These are phyloP conservation scores for Hirudo medicinalis DNA, from an alignment of 1,140 invertebrate genomes.

Conservation along the genomic window DNA sequence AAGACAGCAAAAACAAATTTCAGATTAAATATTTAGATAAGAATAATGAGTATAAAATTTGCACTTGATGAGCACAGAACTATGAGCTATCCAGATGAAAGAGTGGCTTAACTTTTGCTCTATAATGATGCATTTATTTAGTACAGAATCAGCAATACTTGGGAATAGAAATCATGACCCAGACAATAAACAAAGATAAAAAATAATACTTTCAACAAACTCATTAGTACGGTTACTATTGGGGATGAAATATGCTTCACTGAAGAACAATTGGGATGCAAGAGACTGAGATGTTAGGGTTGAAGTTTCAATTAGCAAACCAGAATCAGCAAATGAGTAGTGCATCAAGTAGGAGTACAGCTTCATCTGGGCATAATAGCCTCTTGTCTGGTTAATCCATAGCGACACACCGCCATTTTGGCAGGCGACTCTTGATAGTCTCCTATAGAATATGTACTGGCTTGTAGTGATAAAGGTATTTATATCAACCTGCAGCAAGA, in stretches of 20 bases:
- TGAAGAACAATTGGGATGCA: no score
- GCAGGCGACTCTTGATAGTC: background rate
- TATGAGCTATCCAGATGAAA: no score
- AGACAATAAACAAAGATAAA: no score
- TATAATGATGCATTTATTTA: no score
- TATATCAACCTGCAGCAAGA: background rate
- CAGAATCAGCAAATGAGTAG: background rate
- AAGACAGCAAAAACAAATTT: no score
- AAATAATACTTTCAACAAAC: no score
- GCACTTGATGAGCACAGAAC: background rate
- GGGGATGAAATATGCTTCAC: no score
- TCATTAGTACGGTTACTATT: no score
- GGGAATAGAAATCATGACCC: no score
- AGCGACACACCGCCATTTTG: background rate
- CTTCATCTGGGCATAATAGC: background rate
- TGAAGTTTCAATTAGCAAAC: constrained; percentile 1
- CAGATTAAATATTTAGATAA: no score
- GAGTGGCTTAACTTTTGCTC: no score
- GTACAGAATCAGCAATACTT: no score
- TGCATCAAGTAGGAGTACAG: background rate
- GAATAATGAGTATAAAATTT: background rate
- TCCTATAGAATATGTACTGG: constrained; percentile 2
- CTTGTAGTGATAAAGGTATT: constrained; percentile 4
- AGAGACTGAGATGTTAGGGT: background rate
- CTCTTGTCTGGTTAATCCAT: background rate